Evolutionary conservation across 2,888 invertebrate species (phyloP).

Genomic region (Caenorhabditis sp.): DNA sequence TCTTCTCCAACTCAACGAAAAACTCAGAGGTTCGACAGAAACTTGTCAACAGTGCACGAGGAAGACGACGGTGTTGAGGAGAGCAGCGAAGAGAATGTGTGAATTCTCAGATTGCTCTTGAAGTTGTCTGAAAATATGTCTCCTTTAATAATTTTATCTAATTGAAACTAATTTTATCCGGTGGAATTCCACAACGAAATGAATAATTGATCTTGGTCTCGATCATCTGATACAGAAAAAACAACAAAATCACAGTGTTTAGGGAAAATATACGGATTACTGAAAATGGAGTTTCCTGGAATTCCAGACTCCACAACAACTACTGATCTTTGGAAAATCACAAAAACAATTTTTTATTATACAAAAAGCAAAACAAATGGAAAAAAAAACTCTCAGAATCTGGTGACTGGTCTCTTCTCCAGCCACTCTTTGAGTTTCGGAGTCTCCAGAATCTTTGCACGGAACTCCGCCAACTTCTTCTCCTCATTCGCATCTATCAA

Average conservation of each 20-base stretch:
- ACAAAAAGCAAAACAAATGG: neutral
- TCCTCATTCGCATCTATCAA: conserved; percentile 9
- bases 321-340: too few relatives aligned
- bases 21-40: conserved; percentile 50
- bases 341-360: neutral
- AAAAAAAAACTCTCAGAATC: conserved; percentile 7
- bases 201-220: neutral
- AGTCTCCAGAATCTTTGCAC: conserved; percentile 21
- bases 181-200: conserved; percentile 6
- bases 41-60: conserved; percentile 57
- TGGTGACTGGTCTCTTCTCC: conserved; percentile 28
- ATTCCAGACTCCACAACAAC: too few relatives aligned
- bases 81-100: conserved; percentile 36
- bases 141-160: conserved; percentile 14
- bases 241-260: neutral
- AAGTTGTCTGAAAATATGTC: conserved; percentile 45
- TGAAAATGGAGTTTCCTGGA: too few relatives aligned
- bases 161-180: conserved; percentile 4
- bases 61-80: conserved; percentile 45
- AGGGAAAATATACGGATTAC: too few relatives aligned
- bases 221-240: neutral
- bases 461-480: conserved; percentile 3
- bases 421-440: conserved; percentile 47
- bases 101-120: neutral
- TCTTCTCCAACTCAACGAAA: conserved; percentile 30